Conservation (phyloP, 1,140 invertebrate genomes). For the Pseudobourletiella spinata region DNA sequence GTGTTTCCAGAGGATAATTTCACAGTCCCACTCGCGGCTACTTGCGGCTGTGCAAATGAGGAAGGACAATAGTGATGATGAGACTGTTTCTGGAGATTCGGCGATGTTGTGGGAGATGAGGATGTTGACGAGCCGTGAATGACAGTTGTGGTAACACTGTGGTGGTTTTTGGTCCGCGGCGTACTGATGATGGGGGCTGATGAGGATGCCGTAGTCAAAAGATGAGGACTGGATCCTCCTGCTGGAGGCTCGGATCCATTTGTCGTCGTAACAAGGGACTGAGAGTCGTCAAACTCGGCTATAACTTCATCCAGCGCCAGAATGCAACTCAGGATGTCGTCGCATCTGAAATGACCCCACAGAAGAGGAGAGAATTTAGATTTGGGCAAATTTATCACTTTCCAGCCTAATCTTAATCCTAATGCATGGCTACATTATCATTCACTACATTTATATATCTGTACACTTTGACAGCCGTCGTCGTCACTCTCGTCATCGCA, state of each 20-base stretch:
- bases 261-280: neutral
- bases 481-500: no score
- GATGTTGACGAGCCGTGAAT: neutral
- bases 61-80: no score
- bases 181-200: neutral
- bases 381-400: neutral
- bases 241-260: neutral
- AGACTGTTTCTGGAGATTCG: no score
- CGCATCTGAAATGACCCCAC: conserved; percentile 26
- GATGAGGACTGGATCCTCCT: neutral
- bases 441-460: no score
- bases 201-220: neutral
- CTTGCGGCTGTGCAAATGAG: neutral
- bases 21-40: neutral
- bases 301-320: conserved; percentile 35
- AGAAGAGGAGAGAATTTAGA: neutral
- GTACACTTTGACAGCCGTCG: no score
- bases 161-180: no score
- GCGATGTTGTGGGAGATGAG: neutral
- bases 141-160: neutral
- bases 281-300: conserved; percentile 31
- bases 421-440: no score
- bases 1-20: neutral
- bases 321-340: conserved; percentile 35
- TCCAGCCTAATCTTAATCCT: no score